Evolutionary conservation across 2,888 invertebrate genomes (phyloP).

Genomic region (Cepaea hortensis): DNA sequence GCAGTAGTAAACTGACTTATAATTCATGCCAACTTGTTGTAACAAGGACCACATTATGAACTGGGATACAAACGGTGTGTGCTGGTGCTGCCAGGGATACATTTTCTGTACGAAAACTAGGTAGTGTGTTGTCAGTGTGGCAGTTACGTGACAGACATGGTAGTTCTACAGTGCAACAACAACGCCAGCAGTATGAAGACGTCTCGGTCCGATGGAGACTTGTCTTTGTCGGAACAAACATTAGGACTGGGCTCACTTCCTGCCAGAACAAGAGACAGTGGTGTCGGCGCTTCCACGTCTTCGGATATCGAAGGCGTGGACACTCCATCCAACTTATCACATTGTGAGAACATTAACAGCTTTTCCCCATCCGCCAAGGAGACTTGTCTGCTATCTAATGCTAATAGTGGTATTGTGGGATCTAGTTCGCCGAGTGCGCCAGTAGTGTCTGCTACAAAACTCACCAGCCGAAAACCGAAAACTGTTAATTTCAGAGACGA

Average conservation of each 20-base stretch:
- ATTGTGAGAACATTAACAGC: conserved; percentile 26
- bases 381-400: neutral
- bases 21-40: too few species aligned
- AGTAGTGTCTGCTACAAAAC: conserved; percentile 21
- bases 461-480: conserved; percentile 22
- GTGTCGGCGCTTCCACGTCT: conserved; percentile 44
- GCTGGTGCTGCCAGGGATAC: too few species aligned
- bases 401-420: neutral
- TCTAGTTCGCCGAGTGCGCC: neutral
- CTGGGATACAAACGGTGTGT: too few species aligned
- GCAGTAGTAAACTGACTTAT: too few species aligned
- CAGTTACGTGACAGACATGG: neutral
- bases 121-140: too few species aligned
- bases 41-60: too few species aligned
- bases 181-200: conserved; percentile 6
- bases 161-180: conserved; percentile 12
- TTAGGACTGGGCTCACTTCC: conserved; percentile 35
- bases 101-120: too few species aligned
- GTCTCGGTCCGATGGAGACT: conserved; percentile 40
- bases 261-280: conserved; percentile 35
- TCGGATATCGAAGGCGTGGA: conserved; percentile 39
- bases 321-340: neutral
- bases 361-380: neutral
- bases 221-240: conserved; percentile 30
- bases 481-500: conserved; percentile 43